Conservation (phyloP, 2,797 vertebrate species). For the Muscicapa comitata region DNA sequence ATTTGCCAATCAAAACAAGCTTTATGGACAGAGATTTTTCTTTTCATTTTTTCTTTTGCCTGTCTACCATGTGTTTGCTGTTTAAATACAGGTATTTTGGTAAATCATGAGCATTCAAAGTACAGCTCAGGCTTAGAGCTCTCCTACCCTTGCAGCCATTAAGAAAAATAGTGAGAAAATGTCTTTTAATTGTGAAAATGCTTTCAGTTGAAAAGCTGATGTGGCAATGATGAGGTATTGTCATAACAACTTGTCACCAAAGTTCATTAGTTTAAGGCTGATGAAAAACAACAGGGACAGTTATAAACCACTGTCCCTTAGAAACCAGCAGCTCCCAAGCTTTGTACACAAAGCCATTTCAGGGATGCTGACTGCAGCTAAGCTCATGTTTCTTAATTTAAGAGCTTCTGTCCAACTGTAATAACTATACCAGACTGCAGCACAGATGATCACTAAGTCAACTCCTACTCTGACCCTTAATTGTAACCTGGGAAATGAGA, state of each 20-base stretch:
- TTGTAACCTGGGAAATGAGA: background rate
- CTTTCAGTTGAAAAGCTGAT: background rate
- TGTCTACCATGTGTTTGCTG: background rate
- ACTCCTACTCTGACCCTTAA: background rate
- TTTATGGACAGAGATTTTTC: background rate
- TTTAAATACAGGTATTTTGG: background rate
- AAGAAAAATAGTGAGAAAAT: background rate
- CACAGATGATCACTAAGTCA: background rate
- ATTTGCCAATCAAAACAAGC: background rate
- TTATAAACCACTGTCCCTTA: background rate
- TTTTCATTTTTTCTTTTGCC: background rate
- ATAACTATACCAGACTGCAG: background rate
- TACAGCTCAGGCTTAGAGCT: background rate
- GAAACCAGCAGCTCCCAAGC: background rate
- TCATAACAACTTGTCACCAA: background rate
- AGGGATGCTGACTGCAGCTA: background rate
- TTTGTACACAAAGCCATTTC: background rate
- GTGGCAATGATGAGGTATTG: background rate
- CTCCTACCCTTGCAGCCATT: background rate
- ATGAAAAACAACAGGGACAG: background rate
- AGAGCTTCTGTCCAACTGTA: background rate
- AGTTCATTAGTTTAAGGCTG: background rate
- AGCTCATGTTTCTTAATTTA: background rate
- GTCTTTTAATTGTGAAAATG: background rate
- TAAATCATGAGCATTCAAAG: background rate